phyloP scores from a whole-genome alignment of 2,113 vertebrate genomes.

The Rhynchomys soricoides region DNA sequence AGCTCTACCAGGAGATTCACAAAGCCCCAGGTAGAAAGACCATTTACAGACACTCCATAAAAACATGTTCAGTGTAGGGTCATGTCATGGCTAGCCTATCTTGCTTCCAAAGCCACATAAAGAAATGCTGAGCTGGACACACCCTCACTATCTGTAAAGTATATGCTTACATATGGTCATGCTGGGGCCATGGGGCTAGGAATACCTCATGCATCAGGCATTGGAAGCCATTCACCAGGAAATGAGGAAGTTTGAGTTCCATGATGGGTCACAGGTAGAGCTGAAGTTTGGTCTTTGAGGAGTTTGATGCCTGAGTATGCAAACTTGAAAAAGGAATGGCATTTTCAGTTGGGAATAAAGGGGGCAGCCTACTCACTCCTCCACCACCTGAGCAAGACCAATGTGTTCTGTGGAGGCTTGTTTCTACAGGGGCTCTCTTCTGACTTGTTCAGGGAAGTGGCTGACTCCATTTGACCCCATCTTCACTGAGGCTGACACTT shows the following conservation, averaged over 20 bases:
- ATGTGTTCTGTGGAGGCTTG: not conserved
- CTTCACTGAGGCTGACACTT: conserved; percentile 85
- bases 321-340: rapidly evolving
- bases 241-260: not conserved
- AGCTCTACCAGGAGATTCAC: not conserved
- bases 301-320: not conserved
- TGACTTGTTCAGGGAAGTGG: conserved; percentile 89
- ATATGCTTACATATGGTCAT: not conserved
- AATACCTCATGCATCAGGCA: not conserved
- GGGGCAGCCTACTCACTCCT: rapidly evolving
- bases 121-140: no score
- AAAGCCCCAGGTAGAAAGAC: not conserved
- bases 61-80: no score
- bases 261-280: not conserved
- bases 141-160: not conserved
- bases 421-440: conserved; percentile 22
- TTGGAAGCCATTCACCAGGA: not conserved
- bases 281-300: not conserved
- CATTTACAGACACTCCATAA: not conserved
- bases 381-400: not conserved
- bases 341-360: not conserved
- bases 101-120: not conserved
- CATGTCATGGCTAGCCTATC: rapidly evolving
- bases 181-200: not conserved
- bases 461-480: conserved; percentile 88